These are phyloP conservation scores for Tichodroma muraria DNA, from an alignment of 2,113 vertebrate genomes.

Conservation along the genomic window DNA sequence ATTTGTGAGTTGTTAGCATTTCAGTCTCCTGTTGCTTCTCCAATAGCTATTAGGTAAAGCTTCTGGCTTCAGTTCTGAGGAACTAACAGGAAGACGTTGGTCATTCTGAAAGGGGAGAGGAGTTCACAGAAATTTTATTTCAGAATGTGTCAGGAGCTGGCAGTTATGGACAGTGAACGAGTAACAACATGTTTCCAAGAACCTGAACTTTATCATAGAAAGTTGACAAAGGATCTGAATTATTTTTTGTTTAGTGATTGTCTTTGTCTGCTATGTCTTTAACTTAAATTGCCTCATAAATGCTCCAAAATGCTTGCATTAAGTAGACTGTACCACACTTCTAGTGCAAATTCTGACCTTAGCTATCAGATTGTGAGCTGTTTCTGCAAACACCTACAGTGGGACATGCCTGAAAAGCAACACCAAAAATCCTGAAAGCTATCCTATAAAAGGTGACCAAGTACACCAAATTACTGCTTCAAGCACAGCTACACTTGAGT, in stretches of 20 bases:
- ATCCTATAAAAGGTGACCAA: not conserved
- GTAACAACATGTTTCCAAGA: not conserved
- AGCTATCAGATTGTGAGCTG: not conserved
- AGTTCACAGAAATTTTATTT: not conserved
- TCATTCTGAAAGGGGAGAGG: not conserved
- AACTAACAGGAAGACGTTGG: not conserved
- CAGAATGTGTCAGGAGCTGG: not conserved
- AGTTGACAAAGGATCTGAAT: not conserved
- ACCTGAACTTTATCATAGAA: not conserved
- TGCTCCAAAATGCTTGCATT: not conserved
- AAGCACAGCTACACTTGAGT: not conserved
- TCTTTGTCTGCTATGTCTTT: not conserved
- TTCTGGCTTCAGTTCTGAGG: constrained; percentile 24
- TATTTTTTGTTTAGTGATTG: not conserved
- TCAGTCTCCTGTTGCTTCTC: not conserved
- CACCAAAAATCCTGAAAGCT: not conserved
- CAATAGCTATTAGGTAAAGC: constrained; percentile 2
- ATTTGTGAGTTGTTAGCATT: not conserved
- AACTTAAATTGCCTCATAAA: not conserved
- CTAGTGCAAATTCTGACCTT: not conserved
- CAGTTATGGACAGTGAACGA: not conserved
- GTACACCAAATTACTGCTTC: not conserved
- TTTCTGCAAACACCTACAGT: not conserved
- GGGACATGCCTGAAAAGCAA: not conserved
- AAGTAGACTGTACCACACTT: not conserved